These are phyloP conservation scores for Petrosia ficiformis DNA, from an alignment of 37 sponge, comb jelly and placozoan genomes.

Conservation along the genomic window DNA sequence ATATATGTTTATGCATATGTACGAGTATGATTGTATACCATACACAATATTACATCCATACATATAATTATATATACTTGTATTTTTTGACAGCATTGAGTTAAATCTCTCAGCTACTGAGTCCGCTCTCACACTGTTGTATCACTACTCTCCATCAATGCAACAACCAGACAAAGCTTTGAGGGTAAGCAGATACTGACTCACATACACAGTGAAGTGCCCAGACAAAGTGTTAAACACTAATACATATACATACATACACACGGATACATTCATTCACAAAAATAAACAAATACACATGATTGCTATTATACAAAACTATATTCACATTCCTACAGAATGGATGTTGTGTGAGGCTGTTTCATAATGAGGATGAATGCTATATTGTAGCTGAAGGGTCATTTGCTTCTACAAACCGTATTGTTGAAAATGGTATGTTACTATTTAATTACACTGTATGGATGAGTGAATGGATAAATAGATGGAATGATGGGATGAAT, in stretches of 20 bases:
- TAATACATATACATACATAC: too few relatives aligned
- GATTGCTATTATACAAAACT: not conserved
- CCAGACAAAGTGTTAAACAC: too few relatives aligned
- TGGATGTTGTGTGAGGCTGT: slow-evolving; percentile 51
- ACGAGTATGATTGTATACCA: too few relatives aligned
- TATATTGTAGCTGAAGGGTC: slow-evolving; percentile 78
- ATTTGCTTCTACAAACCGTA: slow-evolving; percentile 33
- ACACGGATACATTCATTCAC: too few relatives aligned
- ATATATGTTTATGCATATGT: too few relatives aligned
- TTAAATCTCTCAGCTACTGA: slow-evolving; percentile 80
- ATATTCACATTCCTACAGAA: slow-evolving; percentile 26
- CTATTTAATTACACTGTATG: too few relatives aligned
- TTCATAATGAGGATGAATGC: slow-evolving; percentile 74
- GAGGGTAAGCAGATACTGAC: not conserved
- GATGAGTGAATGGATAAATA: too few relatives aligned
- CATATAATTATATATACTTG: too few relatives aligned
- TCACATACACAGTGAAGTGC: too few relatives aligned
- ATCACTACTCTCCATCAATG: slow-evolving; percentile 35
- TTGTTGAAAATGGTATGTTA: slow-evolving; percentile 34
- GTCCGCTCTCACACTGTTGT: slow-evolving; percentile 62
- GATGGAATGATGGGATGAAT: too few relatives aligned
- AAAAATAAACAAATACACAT: not conserved
- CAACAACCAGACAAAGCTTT: slow-evolving; percentile 4
- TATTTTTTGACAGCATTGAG: too few relatives aligned
- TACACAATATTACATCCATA: too few relatives aligned